Evolutionary conservation across 2,888 invertebrate species (phyloP).

Genomic region (Eretmocerus hayati): DNA sequence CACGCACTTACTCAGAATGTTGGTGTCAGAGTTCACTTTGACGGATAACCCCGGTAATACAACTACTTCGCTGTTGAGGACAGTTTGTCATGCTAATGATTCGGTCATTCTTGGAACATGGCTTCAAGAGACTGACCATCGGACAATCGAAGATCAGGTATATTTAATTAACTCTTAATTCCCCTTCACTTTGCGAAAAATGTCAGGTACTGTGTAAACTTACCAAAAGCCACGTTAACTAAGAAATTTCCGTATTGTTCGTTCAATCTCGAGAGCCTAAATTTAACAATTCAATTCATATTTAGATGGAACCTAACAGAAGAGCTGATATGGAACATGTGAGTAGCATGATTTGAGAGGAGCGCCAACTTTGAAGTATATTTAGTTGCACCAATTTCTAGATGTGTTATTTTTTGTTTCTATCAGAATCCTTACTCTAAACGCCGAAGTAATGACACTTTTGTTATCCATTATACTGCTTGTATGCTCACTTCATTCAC

Average conservation of each 20-base stretch:
- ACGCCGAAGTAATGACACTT: too few relatives aligned
- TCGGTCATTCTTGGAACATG: conserved; percentile 90
- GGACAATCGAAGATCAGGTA: conserved; percentile 96
- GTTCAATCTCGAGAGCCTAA: conserved; percentile 6
- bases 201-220: too few relatives aligned
- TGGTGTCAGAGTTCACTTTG: conserved; percentile 91
- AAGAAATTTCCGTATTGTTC: not conserved
- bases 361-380: too few relatives aligned
- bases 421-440: too few relatives aligned
- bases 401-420: too few relatives aligned
- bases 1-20: conserved; percentile 79
- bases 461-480: too few relatives aligned
- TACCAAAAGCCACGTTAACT: too few relatives aligned
- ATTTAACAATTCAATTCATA: conserved; percentile 37
- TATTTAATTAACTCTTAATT: conserved; percentile 27
- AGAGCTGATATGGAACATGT: conserved; percentile 75
- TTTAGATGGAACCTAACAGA: conserved; percentile 78
- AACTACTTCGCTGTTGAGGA: conserved; percentile 72
- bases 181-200: too few relatives aligned
- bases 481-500: too few relatives aligned
- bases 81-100: conserved; percentile 82
- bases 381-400: too few relatives aligned
- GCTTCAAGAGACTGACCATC: conserved; percentile 94
- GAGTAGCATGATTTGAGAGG: conserved; percentile 51
- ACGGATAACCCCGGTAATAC: conserved; percentile 91